Evolutionary conservation across 1,140 invertebrate genomes (phyloP), one percentile per base, ranked within the genome.

Genomic region (Sipha flava): DNA sequence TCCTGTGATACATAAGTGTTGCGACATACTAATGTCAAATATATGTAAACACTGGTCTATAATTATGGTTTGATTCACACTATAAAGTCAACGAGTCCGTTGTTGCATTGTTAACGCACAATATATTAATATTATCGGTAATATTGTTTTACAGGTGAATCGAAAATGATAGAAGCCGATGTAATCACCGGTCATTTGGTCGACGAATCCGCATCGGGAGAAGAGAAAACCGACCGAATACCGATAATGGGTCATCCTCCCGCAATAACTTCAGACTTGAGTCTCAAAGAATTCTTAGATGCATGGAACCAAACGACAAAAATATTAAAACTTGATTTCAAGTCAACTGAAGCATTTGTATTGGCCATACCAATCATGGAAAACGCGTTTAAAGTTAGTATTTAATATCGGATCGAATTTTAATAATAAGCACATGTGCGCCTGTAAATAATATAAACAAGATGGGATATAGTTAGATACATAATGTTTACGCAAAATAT

Each of bases 201-300:
- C 9, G 49, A 77, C 16, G 73, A 77, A 34, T 9, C 43, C 5
- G 18, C n/a, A 37, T 14, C n/a, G 5, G 88, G 87, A 9, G 85
- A 86, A 29, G 85, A 87, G 10, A 79, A 82, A 81, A 66, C 79
- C 10, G 84, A 85, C 1, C 81, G 85, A 3, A 85, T 92, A 6
- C 93, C 95, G 0, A 89, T 97, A 16, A 96, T 97, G 94, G 93
- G 90, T 5, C 94, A 96, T 87, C 93, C 94, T 26, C 93, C 94
- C 2, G 85, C 85, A 0, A 89, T 84, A 1, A 87, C 85, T 6
- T 94, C 93, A 3, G 93, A 97, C 84, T 86, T 97, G 3, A 89
- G 90, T 6, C 86, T 97, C 1, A 87, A 91, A 9, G 87, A 90
- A 5, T 97, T 95, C 85, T 83, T 97, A 1, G 10, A 80, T 3